Conservation (phyloP, 2,113 vertebrate species). For the Equus quagga region DNA sequence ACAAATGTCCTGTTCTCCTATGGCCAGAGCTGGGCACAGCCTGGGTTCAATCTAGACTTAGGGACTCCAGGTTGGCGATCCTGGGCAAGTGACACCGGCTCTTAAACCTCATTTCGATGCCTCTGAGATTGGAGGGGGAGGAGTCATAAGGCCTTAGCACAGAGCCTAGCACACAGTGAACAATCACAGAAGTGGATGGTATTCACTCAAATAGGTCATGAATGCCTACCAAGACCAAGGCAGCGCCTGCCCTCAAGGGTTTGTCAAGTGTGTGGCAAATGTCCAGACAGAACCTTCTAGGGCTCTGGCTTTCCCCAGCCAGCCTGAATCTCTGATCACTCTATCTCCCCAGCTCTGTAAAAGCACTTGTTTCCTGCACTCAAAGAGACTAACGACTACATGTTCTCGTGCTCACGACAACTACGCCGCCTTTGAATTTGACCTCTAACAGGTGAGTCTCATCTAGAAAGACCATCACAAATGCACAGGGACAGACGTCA, state of each 20-base stretch:
- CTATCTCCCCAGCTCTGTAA: not conserved
- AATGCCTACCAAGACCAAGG: not conserved
- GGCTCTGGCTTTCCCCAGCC: not conserved
- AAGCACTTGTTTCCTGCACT: not conserved
- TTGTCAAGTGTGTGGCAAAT: not conserved
- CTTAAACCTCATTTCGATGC: not conserved
- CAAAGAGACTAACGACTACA: not conserved
- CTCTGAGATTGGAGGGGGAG: not conserved
- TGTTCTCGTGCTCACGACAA: not conserved
- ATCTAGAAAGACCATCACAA: not conserved
- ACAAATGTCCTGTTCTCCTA: not conserved
- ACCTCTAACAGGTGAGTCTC: not conserved
- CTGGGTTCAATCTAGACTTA: not conserved
- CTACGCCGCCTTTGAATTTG: not conserved
- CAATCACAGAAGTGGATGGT: not conserved
- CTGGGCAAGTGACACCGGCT: not conserved
- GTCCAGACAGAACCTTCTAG: not conserved
- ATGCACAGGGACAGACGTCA: not conserved
- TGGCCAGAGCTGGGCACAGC: not conserved
- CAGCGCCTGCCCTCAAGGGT: not conserved
- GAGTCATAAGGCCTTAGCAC: not conserved
- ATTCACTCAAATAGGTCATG: not conserved
- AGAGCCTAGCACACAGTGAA: not conserved
- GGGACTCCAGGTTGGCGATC: not conserved
- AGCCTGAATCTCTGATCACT: not conserved